Evolutionary conservation across 2,888 invertebrate genomes (phyloP), one percentile per base, ranked within the genome.

Genomic region (Pseudoips prasinana): DNA sequence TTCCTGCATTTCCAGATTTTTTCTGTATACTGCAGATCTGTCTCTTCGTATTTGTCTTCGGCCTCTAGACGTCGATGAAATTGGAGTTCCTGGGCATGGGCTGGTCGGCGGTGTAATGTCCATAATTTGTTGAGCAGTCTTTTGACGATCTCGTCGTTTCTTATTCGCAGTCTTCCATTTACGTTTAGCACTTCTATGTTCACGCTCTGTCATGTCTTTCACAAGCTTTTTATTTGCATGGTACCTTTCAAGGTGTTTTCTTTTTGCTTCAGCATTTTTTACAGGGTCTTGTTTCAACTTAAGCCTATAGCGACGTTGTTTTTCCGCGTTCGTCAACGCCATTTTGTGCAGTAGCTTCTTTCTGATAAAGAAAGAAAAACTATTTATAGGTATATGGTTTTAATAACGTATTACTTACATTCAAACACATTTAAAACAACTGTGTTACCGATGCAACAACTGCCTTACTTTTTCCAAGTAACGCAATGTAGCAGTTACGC

Each of bases 121-220:
- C 36, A 37, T 22, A 31, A 37, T 18, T 20, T 9, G 3, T 6
- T 37, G 23, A 18, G 31, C 31, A 14, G 23, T 17, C 26, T 37
- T 37, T 32, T 22, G 30, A 23, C 29, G 22, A 8, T 39, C 33
- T 29, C 33, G 39, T 11, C 28, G 28, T 39, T 39, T 33, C 25
- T 34, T 39, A n/a, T 33, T 39, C 6, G 26, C 29, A 26, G 7
- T 25, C 8, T 28, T 29, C 39, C 14, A 14, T 28, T 39, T 39
- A 11, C 22, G 25, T 22, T 29, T 39, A 29, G 33, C 33, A 17
- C 7, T 10, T 26, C 39, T 29, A 29, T 39, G 33, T 25, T 33
- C 26, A 7, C 25, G 10, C 25, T 29, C 39, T 22, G 29, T 26
- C 33, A 39, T 33, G 8, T 29, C 24, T 29, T 39, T 33, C 6